Evolutionary conservation across 2,797 vertebrate genomes (phyloP).

Genomic region (Gadopsis marmoratus): DNA sequence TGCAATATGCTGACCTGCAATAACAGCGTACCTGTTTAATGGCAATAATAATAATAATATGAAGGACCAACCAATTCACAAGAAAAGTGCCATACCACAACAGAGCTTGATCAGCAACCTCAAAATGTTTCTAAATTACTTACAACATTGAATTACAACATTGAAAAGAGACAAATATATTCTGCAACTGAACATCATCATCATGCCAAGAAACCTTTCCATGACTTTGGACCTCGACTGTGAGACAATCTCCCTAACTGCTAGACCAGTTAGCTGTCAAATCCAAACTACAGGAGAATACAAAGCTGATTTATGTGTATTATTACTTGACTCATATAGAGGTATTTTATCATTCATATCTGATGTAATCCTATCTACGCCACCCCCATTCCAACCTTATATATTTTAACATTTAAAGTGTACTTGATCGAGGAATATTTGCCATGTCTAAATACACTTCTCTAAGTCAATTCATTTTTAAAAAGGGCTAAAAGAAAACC

Average conservation of each 20-base stretch:
- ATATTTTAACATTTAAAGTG: background rate
- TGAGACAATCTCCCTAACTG: background rate
- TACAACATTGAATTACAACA: slow-evolving; percentile 1
- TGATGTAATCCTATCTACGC: background rate
- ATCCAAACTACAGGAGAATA: background rate
- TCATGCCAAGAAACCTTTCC: background rate
- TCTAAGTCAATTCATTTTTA: background rate
- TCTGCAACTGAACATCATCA: slow-evolving; percentile 1
- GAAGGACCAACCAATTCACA: background rate
- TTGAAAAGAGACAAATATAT: slow-evolving; percentile 18
- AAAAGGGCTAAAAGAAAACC: background rate
- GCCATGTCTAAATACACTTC: background rate
- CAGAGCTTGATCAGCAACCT: background rate
- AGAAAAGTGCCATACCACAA: too few relatives aligned
- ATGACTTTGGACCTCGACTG: slow-evolving; percentile 1
- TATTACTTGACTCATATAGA: background rate
- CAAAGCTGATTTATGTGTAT: background rate
- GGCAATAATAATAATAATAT: background rate
- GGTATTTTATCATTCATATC: background rate
- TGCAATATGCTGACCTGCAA: slow-evolving; percentile 17
- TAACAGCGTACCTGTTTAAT: slow-evolving; percentile 2
- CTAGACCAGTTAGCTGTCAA: background rate
- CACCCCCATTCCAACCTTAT: background rate
- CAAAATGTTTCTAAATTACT: background rate
- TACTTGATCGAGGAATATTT: background rate